These are phyloP conservation scores for Hydriomena furcata DNA, from an alignment of 2,888 invertebrate genomes.

Conservation along the genomic window DNA sequence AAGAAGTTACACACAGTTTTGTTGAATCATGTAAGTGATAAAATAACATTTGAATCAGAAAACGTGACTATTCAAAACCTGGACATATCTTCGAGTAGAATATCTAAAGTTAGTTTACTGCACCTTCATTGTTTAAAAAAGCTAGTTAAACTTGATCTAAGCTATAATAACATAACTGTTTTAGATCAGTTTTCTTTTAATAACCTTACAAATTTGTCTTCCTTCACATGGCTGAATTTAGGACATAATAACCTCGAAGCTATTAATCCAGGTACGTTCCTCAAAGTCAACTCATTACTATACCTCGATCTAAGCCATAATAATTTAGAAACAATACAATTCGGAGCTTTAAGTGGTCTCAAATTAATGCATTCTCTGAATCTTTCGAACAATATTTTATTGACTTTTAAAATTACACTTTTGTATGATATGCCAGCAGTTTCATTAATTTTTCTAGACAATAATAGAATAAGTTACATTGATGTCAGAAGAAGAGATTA, in stretches of 20 bases:
- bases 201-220: background rate
- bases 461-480: constrained; percentile 11
- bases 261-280: constrained; percentile 11
- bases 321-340: constrained; percentile 8
- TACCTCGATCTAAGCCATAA: constrained; percentile 15
- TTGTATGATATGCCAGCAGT: constrained; percentile 9
- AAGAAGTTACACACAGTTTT: constrained; percentile 1
- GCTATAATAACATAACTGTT: constrained; percentile 11
- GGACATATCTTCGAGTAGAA: constrained; percentile 11
- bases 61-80: constrained; percentile 3
- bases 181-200: constrained; percentile 15
- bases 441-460: constrained; percentile 9
- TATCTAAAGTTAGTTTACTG: constrained; percentile 11
- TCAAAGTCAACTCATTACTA: background rate
- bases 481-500: background rate
- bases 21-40: constrained; percentile 4
- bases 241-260: constrained; percentile 8
- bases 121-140: constrained; percentile 5
- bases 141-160: constrained; percentile 7
- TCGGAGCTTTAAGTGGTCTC: constrained; percentile 8
- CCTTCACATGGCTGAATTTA: constrained; percentile 12
- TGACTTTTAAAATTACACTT: constrained; percentile 11
- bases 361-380: background rate
- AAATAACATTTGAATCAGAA: constrained; percentile 11
- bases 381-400: constrained; percentile 9